phyloP scores from a whole-genome alignment of 1,140 invertebrate species.

The Asobara japonica region DNA sequence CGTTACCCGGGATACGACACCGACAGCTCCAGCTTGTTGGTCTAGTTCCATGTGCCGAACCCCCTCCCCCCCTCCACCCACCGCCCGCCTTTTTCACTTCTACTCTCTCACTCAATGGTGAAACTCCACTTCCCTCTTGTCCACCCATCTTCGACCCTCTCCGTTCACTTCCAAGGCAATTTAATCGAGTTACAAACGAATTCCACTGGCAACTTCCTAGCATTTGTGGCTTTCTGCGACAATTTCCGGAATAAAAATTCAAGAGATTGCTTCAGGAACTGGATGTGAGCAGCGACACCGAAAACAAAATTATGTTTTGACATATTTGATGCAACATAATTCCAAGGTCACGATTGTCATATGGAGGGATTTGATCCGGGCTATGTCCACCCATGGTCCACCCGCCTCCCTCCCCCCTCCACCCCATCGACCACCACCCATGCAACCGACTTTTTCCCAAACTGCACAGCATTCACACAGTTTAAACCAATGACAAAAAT shows the following conservation, averaged over 20 bases:
- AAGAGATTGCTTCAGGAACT: no score
- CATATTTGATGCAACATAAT: no score
- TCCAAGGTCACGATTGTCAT: no score
- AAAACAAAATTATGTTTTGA: no score
- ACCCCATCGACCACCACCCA: no score
- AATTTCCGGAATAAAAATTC: neutral
- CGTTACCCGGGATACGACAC: conserved; percentile 32
- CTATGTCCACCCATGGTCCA: no score
- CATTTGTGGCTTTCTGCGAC: neutral
- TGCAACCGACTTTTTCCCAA: no score
- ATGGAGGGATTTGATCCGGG: no score
- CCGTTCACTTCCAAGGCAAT: conserved; percentile 14
- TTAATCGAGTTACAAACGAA: conserved; percentile 33
- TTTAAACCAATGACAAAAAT: no score
- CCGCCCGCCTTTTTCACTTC: neutral
- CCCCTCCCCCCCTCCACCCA: neutral
- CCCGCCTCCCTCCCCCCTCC: no score
- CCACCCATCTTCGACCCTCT: conserved; percentile 29
- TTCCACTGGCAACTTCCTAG: neutral
- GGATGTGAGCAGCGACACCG: no score
- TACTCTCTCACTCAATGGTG: neutral
- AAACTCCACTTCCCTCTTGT: neutral
- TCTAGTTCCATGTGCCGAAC: conserved; percentile 29
- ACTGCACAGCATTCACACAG: no score
- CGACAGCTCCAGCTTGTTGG: conserved; percentile 31